Conservation (phyloP, 2,113 vertebrate species). For the Oncorhynchus tshawytscha region DNA sequence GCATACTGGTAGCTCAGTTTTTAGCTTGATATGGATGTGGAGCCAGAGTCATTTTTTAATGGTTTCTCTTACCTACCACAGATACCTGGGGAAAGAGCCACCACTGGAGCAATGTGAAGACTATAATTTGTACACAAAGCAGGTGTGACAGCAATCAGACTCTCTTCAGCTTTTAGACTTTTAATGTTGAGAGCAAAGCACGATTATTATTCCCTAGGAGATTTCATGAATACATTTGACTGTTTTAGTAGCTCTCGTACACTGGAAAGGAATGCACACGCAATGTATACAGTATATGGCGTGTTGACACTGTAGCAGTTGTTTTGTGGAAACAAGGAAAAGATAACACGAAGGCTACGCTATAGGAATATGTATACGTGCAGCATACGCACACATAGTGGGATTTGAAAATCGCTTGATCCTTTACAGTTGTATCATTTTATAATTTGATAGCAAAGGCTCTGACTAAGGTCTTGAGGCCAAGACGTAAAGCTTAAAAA, state of each 20-base stretch:
- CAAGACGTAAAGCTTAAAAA: too few relatives aligned
- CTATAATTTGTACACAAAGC: constrained; percentile 72
- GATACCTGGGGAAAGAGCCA: constrained; percentile 55
- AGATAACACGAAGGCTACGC: constrained; percentile 16
- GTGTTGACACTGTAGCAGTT: constrained; percentile 51
- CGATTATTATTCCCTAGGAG: constrained; percentile 28
- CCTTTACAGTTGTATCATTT: neutral
- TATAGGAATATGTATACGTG: neutral
- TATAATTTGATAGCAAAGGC: neutral
- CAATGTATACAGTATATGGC: constrained; percentile 32
- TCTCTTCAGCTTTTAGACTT: constrained; percentile 34
- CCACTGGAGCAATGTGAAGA: constrained; percentile 45
- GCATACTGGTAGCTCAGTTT: neutral
- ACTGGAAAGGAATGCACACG: constrained; percentile 36
- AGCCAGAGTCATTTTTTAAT: constrained; percentile 46
- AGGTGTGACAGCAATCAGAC: constrained; percentile 66
- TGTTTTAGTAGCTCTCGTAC: constrained; percentile 43
- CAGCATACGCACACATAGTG: neutral
- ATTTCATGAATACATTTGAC: constrained; percentile 61
- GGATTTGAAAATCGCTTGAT: neutral
- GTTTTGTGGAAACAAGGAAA: constrained; percentile 5
- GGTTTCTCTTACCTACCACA: constrained; percentile 69
- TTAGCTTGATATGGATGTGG: constrained; percentile 32
- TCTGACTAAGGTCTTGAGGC: too few relatives aligned
- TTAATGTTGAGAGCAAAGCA: constrained; percentile 38